Base-by-base conservation (phyloP, 2,113 vertebrate species). In the Lamprotornis superbus region DNA sequence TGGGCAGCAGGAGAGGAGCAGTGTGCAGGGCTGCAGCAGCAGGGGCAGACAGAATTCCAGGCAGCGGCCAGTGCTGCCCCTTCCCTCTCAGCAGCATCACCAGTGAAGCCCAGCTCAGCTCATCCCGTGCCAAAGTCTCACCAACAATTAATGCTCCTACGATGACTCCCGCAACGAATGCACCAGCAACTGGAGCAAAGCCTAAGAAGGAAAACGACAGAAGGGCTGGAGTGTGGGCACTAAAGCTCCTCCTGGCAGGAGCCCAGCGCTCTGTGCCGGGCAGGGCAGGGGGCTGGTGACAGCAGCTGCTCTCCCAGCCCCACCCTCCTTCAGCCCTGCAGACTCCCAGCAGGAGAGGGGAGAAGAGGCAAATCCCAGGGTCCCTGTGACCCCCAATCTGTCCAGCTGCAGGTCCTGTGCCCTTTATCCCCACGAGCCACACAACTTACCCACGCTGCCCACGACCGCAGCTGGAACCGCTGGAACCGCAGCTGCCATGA, bases 141-240 rank as follows among this genome's bases (percentile, higher is more conserved):
- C 94, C 87, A 30, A 1, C 15, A 1, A 61, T 44, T 42, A 0
- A 0, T 0, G 1, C 7, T 14, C 6, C 9, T 0, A 22, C 0
- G 14, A 4, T 1, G 22, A 31, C 1, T 22, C 5, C 23, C 7
- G 3, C 1, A 15, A 30, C 0, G 30, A 65, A 6, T 40, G 0
- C 35, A 27, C 18, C 5, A 14, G 4, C 7, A 11, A 37, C 4
- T 4, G 2, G 40, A 42, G 14, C 6, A 14, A n/a, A n/a, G n/a
- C 7, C 40, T 46, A 40, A 40, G 16, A 57, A 22, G 17, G 17
- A 47, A 27, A 81, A 57, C 0, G n/a, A 1, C 5, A 57, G 8
- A 33, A 1, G 21, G 2, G 10, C 27, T 21, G 22, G 2, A 31
- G 12, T 35, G 53, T 3, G 37, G 24, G 14, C 9, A 30, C 2